Base-by-base conservation (phyloP, 2,113 vertebrate species). In the Corythornis vintsioides region DNA sequence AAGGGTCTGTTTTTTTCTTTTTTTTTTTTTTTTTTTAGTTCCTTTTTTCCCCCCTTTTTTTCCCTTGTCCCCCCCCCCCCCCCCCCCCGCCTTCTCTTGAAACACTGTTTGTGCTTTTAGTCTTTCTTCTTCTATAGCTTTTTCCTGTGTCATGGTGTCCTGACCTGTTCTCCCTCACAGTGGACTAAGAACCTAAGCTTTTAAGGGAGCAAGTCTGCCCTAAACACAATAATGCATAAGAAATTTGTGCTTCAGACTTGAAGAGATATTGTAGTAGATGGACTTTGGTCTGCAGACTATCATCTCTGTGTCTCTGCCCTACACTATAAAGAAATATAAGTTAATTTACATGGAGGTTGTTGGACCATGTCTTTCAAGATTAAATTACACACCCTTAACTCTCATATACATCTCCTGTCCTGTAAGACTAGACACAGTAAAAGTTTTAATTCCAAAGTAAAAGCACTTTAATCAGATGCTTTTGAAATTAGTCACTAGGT, bases 401-500 rank as follows among this genome's bases (percentile, higher is more conserved):
- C 48, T 25, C 4, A 1, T 53, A 17, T 73, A 18, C 26, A 8
- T 74, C 50, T 83, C 40, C 52, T 61, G 4, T 61, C 65, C 59
- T 6, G 1, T 57, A 63, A 66, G 42, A 31, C 65, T 89, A 63
- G 61, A 70, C 88, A 82, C n/a, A 42, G 77, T 83, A 81, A 77
- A 77, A 83, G 64, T 77, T 95, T 88, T 89, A 92, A 88, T 77
- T 95, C 71, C 80, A 65, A 7, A 89, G 75, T 94, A 95, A 82
- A 82, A 92, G 81, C 35, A 2, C 11, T 79, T 35, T 93, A 92
- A 93, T 96, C 90, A 91, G 89, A 92, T 82, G 71, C 61, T 52
- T 90, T 94, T 43, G 84, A 81, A 90, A 88, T 94, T 94, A 94
- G 94, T 97, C 90, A 93, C 74, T 43, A 26, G 57, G 94, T 95